These are phyloP conservation scores for Enteromius argenteus DNA, from an alignment of 2,797 vertebrate genomes.

Conservation along the genomic window DNA sequence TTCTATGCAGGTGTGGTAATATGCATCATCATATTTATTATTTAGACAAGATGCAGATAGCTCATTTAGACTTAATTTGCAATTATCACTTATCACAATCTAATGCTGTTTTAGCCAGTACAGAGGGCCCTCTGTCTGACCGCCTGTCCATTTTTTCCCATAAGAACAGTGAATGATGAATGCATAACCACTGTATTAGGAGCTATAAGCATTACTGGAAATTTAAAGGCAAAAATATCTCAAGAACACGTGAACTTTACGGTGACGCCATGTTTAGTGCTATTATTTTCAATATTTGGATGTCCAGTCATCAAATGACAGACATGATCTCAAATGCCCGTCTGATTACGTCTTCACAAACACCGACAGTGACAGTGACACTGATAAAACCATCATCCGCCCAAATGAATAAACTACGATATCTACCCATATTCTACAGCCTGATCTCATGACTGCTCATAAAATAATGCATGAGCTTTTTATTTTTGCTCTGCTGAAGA, in stretches of 20 bases:
- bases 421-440: background rate
- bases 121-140: conserved; percentile 3
- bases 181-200: conserved; percentile 4
- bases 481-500: conserved; percentile 61
- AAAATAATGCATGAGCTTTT: conserved; percentile 11
- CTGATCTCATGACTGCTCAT: background rate
- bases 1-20: background rate
- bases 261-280: conserved; percentile 1
- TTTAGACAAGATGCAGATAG: background rate
- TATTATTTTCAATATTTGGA: conserved; percentile 10
- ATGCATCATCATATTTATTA: background rate
- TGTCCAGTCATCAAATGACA: conserved; percentile 39
- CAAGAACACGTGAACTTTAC: conserved; percentile 3
- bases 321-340: conserved; percentile 10
- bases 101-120: conserved; percentile 2
- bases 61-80: background rate
- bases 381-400: conserved; percentile 5
- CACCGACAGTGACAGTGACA: conserved; percentile 26
- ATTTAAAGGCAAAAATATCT: background rate
- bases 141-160: conserved; percentile 3
- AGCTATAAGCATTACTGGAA: background rate
- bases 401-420: conserved; percentile 15
- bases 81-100: conserved; percentile 1
- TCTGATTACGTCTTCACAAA: conserved; percentile 50
- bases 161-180: conserved; percentile 1